Base-by-base conservation (phyloP, 2,888 invertebrate species). In the Limnephilus lunatus region DNA sequence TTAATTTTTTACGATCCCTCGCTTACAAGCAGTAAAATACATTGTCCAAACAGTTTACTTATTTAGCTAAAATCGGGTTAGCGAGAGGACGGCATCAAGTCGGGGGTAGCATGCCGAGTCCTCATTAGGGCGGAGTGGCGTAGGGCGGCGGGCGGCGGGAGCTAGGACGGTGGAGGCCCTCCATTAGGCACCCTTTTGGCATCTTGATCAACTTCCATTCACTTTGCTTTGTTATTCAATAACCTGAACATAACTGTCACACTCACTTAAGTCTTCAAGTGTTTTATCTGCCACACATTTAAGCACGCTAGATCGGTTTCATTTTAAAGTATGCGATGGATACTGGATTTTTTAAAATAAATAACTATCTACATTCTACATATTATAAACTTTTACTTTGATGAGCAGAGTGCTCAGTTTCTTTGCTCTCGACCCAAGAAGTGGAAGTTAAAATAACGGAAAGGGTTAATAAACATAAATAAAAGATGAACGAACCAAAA, bases 11-110 rank as follows among this genome's bases (percentile, higher is more conserved):
- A 91, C 88, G 91, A 87, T 91, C 53, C 39, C 86, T 87, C 81
- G 91, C 91, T 91, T 91, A 91, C 88, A 91, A 89, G 91, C 91
- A 30, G 81, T 91, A 91, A 91, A 91, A 87, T 89, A 87, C 88
- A 53, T 81, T 89, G 91, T 91, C 87, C 91, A 91, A 91, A 91
- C 87, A 85, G 87, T 87, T 39, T 82, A 88, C 90, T 90, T 90
- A 90, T 90, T 90, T 90, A 90, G 82, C 90, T 48, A 83, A 90
- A 90, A 90, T 90, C 81, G 53, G 83, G 90, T 90, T 90, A 83
- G 90, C 87, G 87, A n/a, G 14, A 53, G 87, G 53, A 31, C 31
- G 87, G 53, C 87, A 53, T 68, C 87, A 53, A 87, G 30, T 32
- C 30, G 68, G 53, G 87, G 35, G 48, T 44, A 35, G 86, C 86